phyloP scores from a whole-genome alignment of 2,797 vertebrate genomes.

The Neosilurus hyrtlii region DNA sequence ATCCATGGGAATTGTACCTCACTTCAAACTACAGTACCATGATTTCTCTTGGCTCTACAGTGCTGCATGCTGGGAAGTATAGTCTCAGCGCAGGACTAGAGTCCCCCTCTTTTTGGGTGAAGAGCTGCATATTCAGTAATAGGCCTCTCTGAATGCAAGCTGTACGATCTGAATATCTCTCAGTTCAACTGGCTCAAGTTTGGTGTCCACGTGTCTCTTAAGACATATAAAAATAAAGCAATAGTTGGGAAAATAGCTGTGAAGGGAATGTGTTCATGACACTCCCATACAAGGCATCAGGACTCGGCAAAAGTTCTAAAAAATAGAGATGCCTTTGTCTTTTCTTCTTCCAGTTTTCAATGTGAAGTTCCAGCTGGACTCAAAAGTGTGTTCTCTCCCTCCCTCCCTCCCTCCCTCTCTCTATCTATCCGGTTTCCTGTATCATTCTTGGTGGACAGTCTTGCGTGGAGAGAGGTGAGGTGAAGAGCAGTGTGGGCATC shows the following conservation, averaged over 20 bases:
- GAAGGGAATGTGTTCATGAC: conserved; percentile 33
- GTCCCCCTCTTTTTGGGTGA: conserved; percentile 68
- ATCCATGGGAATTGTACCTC: conserved; percentile 59
- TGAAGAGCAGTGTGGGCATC: conserved; percentile 24
- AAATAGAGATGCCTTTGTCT: conserved; percentile 45
- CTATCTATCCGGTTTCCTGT: no score
- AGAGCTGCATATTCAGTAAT: conserved; percentile 76
- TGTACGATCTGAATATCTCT: conserved; percentile 51
- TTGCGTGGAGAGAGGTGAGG: conserved; percentile 5
- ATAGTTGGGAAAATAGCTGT: conserved; percentile 38
- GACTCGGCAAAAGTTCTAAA: conserved; percentile 23
- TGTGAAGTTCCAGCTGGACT: background rate
- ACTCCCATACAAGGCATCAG: conserved; percentile 38
- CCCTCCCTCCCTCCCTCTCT: no score
- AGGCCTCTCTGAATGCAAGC: conserved; percentile 74
- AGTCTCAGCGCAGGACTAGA: conserved; percentile 53
- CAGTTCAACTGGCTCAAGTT: conserved; percentile 53
- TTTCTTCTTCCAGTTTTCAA: conserved; percentile 62
- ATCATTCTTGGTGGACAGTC: background rate
- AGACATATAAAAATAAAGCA: conserved; percentile 54
- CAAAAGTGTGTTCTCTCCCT: background rate
- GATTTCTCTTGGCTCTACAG: conserved; percentile 57
- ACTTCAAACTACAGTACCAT: conserved; percentile 66
- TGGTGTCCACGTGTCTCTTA: conserved; percentile 28
- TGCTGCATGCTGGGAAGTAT: conserved; percentile 70